phyloP scores from a whole-genome alignment of 2,113 vertebrate genomes.

The Perccottus glenii region DNA sequence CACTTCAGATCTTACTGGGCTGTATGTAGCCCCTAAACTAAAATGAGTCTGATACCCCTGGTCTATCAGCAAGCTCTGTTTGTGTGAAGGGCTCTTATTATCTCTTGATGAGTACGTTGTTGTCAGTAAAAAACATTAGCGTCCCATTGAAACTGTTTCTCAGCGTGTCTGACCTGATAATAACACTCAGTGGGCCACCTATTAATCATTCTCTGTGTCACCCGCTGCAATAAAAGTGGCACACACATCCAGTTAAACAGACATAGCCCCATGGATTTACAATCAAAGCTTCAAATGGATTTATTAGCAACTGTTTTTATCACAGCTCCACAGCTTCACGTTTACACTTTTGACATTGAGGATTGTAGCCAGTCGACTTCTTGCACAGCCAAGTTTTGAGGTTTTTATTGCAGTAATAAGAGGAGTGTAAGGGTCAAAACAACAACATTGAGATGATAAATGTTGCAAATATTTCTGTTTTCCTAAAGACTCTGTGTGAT shows the following conservation, averaged over 20 bases:
- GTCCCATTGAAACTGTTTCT: slow-evolving; percentile 27
- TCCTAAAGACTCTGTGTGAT: slow-evolving; percentile 7
- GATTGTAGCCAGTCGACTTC: slow-evolving; percentile 12
- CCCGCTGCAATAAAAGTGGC: slow-evolving; percentile 42
- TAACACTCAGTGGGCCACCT: slow-evolving; percentile 1
- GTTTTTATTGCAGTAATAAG: slow-evolving; percentile 31
- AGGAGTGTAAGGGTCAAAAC: slow-evolving; percentile 22
- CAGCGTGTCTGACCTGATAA: slow-evolving; percentile 39
- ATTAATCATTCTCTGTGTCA: slow-evolving; percentile 37
- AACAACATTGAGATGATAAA: slow-evolving; percentile 23
- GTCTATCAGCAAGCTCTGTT: no score
- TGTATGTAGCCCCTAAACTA: no score
- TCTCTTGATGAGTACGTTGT: slow-evolving; percentile 23
- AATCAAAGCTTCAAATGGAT: slow-evolving; percentile 62
- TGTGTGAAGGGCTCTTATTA: neutral
- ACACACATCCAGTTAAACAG: slow-evolving; percentile 42
- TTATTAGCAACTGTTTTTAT: slow-evolving; percentile 48
- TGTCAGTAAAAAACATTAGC: slow-evolving; percentile 31
- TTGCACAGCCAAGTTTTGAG: slow-evolving; percentile 1
- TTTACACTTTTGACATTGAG: slow-evolving; percentile 48
- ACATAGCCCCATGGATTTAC: slow-evolving; percentile 58
- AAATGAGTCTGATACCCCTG: no score
- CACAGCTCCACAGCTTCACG: slow-evolving; percentile 4
- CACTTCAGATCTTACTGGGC: no score
- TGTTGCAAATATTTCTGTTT: slow-evolving; percentile 31